These are phyloP conservation scores for Antitype chi DNA, from an alignment of 2,888 invertebrate species.

Conservation along the genomic window DNA sequence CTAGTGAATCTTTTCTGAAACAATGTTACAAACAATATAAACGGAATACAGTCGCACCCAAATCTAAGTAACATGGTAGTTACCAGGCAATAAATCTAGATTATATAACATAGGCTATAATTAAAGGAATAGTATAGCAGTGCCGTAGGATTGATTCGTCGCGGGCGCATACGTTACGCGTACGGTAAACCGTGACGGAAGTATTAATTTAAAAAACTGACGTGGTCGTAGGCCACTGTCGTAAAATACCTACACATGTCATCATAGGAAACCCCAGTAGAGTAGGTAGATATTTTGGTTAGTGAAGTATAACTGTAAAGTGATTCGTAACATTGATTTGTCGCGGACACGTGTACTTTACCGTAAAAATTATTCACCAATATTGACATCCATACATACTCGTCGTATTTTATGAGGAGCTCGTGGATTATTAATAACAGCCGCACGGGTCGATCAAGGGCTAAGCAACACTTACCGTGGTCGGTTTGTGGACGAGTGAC, in stretches of 20 bases:
- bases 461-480: no score
- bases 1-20: background rate
- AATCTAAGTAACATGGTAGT: background rate
- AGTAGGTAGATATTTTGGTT: background rate
- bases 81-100: conserved; percentile 2
- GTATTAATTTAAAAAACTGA: conserved; percentile 48
- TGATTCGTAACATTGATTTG: conserved; percentile 21
- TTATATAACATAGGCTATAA: conserved; percentile 45
- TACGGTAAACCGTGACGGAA: conserved; percentile 29
- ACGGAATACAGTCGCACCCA: background rate
- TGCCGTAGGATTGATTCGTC: conserved; percentile 47
- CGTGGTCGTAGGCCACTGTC: conserved; percentile 28
- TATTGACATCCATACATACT: background rate
- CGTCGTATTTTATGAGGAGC: background rate
- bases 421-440: no score
- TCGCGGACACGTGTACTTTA: conserved; percentile 14
- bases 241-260: conserved; percentile 6
- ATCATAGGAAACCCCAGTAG: conserved; percentile 2
- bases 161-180: conserved; percentile 35
- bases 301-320: background rate
- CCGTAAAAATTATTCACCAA: conserved; percentile 14
- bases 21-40: background rate
- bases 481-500: no score
- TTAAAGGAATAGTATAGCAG: conserved; percentile 41
- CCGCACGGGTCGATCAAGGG: no score